These are phyloP conservation scores for Gortyna flavago DNA, from an alignment of 2,888 invertebrate species.

Conservation along the genomic window DNA sequence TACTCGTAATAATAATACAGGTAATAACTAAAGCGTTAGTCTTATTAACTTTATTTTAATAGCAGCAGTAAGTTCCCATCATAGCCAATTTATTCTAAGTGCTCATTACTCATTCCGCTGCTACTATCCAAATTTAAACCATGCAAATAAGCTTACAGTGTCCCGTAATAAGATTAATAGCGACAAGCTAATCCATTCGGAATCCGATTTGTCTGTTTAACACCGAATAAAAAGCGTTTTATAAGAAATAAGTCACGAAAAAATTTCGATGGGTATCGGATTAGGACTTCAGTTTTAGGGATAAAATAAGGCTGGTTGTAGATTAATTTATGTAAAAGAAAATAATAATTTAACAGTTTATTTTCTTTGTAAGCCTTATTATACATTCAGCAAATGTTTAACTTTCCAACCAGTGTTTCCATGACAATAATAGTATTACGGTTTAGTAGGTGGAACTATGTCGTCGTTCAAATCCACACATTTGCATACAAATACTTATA, in stretches of 20 bases:
- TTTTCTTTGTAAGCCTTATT: not conserved
- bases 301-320: conserved; percentile 8
- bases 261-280: conserved; percentile 53
- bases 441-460: not conserved
- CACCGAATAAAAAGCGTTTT: conserved; percentile 72
- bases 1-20: not conserved
- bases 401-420: not conserved
- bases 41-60: conserved; percentile 2
- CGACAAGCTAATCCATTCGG: conserved; percentile 77
- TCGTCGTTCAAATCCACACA: not conserved
- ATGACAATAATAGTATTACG: not conserved
- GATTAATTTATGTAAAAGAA: not conserved
- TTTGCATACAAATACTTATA: not conserved
- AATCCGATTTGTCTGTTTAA: conserved; percentile 80
- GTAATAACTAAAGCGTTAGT: not conserved
- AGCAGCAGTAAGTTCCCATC: conserved; percentile 28
- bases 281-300: conserved; percentile 32
- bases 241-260: conserved; percentile 65
- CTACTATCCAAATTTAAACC: conserved; percentile 67
- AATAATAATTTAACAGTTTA: not conserved
- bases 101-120: conserved; percentile 60
- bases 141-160: conserved; percentile 74
- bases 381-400: not conserved
- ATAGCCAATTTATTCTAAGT: conserved; percentile 61
- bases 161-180: conserved; percentile 78